Evolutionary conservation across 2,797 vertebrate species (phyloP), one percentile per base, ranked within the genome.

Genomic region (Tragelaphus eurycerus): DNA sequence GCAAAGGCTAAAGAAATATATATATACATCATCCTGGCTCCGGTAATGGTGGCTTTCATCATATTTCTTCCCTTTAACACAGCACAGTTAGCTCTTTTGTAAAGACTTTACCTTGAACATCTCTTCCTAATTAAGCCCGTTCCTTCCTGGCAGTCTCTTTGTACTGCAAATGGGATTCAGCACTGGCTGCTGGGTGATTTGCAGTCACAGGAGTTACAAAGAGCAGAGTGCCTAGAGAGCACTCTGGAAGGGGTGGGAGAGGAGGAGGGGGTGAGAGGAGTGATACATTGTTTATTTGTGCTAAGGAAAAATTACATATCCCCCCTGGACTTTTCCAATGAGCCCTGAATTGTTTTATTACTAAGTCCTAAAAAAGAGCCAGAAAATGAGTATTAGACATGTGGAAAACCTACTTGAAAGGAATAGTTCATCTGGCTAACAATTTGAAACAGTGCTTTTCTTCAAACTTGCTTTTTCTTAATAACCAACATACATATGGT

Each of bases 51-150:
- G 59, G 78, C 93, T 98, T 98, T 97, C 92, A 97, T 94, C 96
- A 55, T 71, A 43, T 86, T 95, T 97, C 96, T 93, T 94, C 88
- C 83, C 97, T 97, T 46, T 95, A 97, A 79, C 86, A 97, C 31
- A 95, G 90, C 78, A 76, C 95, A 95, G 95, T 86, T 93, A 95
- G 92, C 74, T 67, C 71, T 94, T 98, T 96, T 98, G 83, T 96
- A 97, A 97, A 96, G 96, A 82, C 31, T 98, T 98, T 98, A 97
- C 97, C 89, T 98, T 96, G 79, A 97, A 96, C 94, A 94, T 91
- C 84, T 98, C 97, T 89, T 86, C 89, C 97, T 98, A 98, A 98
- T 98, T 98, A 98, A 98, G 93, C 64, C 79, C 21, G 23, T 97
- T 98, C 93, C 89, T 96, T 82, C 83, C 94, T 82, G 93, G 88